phyloP scores from a whole-genome alignment of 2,113 vertebrate species.

The Dicrurus megarhynchus region DNA sequence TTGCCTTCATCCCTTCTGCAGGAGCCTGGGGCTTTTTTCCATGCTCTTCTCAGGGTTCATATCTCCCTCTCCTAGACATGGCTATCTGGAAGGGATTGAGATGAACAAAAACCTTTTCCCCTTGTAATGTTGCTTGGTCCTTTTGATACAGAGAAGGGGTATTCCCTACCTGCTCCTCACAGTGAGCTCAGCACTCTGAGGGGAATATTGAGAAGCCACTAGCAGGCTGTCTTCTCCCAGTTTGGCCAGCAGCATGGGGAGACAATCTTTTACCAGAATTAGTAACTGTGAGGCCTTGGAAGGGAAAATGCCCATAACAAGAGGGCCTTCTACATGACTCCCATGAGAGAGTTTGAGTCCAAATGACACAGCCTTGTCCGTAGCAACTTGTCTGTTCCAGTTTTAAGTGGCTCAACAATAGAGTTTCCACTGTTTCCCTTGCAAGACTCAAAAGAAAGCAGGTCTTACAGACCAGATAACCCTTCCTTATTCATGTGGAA shows the following conservation, averaged over 20 bases:
- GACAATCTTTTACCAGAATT: neutral
- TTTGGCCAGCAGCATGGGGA: neutral
- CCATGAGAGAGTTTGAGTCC: neutral
- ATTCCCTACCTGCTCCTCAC: neutral
- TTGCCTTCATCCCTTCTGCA: neutral
- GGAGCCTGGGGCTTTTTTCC: neutral
- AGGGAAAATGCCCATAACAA: neutral
- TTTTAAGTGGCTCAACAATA: conserved; percentile 46
- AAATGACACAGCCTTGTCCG: neutral
- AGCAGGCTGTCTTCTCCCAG: neutral
- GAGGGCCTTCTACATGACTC: neutral
- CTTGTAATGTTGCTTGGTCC: neutral
- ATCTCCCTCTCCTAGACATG: neutral
- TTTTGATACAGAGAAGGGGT: rapidly evolving
- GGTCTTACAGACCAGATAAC: conserved; percentile 56
- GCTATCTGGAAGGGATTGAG: neutral
- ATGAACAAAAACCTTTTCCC: neutral
- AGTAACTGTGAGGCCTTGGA: neutral
- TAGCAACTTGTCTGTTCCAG: conserved; percentile 29
- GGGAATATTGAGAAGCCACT: neutral
- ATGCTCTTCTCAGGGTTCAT: neutral
- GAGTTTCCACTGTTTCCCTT: conserved; percentile 58
- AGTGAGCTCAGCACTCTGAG: neutral
- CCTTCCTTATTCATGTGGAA: conserved; percentile 62
- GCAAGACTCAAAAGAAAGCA: conserved; percentile 53